phyloP scores from a whole-genome alignment of 2,113 vertebrate genomes.

The Cacatua alba region DNA sequence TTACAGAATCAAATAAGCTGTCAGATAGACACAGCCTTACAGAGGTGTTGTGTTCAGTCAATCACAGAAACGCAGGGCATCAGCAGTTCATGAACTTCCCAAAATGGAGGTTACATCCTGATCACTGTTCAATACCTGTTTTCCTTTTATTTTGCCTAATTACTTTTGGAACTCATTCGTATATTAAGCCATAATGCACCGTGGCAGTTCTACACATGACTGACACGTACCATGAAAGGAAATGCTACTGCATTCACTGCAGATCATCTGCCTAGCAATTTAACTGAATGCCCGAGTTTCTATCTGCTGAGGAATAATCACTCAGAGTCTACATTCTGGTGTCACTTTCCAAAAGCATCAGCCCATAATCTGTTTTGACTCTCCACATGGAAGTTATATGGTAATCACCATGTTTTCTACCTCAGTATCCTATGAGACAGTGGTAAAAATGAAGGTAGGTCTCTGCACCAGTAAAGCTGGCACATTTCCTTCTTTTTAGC shows the following conservation, averaged over 20 bases:
- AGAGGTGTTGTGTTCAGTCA: neutral
- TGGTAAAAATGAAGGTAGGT: neutral
- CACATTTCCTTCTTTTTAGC: neutral
- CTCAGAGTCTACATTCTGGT: neutral
- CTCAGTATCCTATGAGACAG: neutral
- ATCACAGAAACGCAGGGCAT: neutral
- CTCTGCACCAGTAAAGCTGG: neutral
- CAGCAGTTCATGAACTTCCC: neutral
- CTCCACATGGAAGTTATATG: neutral
- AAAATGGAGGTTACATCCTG: neutral
- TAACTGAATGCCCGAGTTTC: neutral
- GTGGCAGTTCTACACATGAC: neutral
- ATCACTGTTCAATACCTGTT: neutral
- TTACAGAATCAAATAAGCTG: neutral
- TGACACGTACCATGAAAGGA: accelerated
- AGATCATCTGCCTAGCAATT: neutral
- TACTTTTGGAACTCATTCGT: neutral
- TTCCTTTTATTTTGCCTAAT: neutral
- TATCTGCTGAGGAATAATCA: neutral
- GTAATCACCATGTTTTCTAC: neutral
- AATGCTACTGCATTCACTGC: neutral
- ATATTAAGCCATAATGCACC: neutral
- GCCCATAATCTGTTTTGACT: neutral
- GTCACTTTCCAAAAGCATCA: neutral
- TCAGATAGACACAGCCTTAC: neutral